phyloP scores from a whole-genome alignment of 2,797 vertebrate genomes.

The Chelon auratus region DNA sequence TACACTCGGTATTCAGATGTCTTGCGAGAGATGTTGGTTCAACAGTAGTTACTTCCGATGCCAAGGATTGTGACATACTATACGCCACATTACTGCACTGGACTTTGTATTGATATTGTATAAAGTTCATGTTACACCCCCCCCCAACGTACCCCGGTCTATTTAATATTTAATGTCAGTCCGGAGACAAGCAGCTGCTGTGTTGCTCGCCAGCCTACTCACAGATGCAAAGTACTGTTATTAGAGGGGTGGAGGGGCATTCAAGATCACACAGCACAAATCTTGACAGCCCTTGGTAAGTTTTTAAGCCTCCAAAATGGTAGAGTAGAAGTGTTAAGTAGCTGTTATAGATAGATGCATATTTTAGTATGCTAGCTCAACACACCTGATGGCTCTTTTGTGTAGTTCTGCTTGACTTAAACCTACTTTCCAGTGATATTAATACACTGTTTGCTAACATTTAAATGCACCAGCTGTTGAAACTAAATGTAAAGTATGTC shows the following conservation, averaged over 20 bases:
- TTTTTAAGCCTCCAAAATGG: neutral
- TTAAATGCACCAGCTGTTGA: constrained; percentile 15
- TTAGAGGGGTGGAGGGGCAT: neutral
- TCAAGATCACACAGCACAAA: neutral
- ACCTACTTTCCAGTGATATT: neutral
- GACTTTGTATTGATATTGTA: neutral
- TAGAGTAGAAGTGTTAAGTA: neutral
- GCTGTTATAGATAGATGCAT: neutral
- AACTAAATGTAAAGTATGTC: constrained; percentile 8
- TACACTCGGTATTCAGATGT: too few species aligned
- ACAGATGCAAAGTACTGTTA: neutral
- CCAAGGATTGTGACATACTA: neutral
- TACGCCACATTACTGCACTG: neutral
- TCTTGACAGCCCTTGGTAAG: neutral
- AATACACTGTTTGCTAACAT: neutral
- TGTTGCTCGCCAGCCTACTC: neutral
- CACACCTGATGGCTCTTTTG: neutral
- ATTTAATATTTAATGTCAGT: constrained; percentile 17
- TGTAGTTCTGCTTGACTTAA: neutral
- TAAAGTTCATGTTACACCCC: neutral
- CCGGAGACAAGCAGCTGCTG: too few species aligned
- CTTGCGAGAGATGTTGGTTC: too few species aligned
- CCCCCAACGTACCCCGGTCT: neutral
- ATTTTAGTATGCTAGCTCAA: neutral
- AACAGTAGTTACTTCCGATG: neutral